phyloP scores from a whole-genome alignment of 23 tunicate genomes.

The Ciona savignyi region DNA sequence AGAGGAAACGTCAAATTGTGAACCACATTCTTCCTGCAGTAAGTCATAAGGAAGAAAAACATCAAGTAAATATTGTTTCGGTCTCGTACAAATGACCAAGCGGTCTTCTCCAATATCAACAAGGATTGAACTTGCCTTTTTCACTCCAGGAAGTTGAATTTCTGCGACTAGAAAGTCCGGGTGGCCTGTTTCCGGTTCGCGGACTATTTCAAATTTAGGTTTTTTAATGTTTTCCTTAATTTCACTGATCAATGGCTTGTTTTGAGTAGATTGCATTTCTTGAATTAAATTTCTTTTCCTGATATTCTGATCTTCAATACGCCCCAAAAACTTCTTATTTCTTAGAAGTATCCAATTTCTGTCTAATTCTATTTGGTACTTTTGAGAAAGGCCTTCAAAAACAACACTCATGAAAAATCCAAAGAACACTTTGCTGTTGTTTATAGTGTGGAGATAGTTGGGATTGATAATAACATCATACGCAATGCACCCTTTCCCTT shows the following conservation, averaged over 20 bases:
- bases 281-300: slow-evolving; percentile 62
- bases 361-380: slow-evolving; percentile 60
- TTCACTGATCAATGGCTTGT: slow-evolving; percentile 10
- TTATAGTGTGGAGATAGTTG: slow-evolving; percentile 42
- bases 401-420: slow-evolving; percentile 94
- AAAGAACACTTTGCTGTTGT: slow-evolving; percentile 55
- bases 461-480: slow-evolving; percentile 86
- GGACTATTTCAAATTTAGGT: slow-evolving; percentile 43
- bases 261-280: slow-evolving; percentile 39
- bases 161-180: slow-evolving; percentile 80
- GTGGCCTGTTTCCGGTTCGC: slow-evolving; percentile 67
- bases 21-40: slow-evolving; percentile 77
- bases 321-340: slow-evolving; percentile 72
- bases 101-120: slow-evolving; percentile 91
- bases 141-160: slow-evolving; percentile 39
- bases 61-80: slow-evolving; percentile 58
- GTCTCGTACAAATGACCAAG: slow-evolving; percentile 64
- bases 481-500: slow-evolving; percentile 70
- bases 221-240: slow-evolving; percentile 14
- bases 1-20: slow-evolving; percentile 60
- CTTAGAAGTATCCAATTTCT: slow-evolving; percentile 73
- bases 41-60: slow-evolving; percentile 64
- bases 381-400: slow-evolving; percentile 51
- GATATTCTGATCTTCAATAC: slow-evolving; percentile 54
- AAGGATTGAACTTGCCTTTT: slow-evolving; percentile 45